Conservation (phyloP, 2,888 invertebrate species). For the Catocala nupta region DNA sequence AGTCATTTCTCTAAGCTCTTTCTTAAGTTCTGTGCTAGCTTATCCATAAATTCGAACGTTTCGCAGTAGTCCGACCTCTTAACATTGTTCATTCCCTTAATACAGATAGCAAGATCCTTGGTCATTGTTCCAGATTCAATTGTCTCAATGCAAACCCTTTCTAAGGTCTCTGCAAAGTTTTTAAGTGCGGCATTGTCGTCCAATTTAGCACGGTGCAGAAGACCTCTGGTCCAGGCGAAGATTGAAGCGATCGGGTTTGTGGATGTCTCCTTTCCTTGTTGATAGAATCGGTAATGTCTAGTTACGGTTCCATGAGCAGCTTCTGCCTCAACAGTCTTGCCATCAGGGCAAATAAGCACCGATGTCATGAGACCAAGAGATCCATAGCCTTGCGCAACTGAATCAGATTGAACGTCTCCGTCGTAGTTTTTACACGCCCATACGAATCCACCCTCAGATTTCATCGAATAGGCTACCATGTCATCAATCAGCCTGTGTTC, state of each 20-base stretch:
- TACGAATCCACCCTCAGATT: conserved; percentile 99
- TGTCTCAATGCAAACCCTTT: conserved; percentile 96
- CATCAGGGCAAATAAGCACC: conserved; percentile 98
- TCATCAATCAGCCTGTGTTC: conserved; percentile 99
- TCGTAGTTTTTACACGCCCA: conserved; percentile 99
- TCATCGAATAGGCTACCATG: conserved; percentile 99
- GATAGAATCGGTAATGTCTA: conserved; percentile 95
- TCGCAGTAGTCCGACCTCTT: conserved; percentile 95
- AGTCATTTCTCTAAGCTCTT: conserved; percentile 88
- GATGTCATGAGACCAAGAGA: conserved; percentile 99
- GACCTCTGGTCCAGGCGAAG: conserved; percentile 98
- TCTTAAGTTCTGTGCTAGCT: conserved; percentile 95
- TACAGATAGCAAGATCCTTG: conserved; percentile 99
- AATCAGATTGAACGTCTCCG: conserved; percentile 99
- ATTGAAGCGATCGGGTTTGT: conserved; percentile 99
- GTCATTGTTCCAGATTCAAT: conserved; percentile 99
- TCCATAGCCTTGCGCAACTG: conserved; percentile 98
- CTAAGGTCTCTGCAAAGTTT: conserved; percentile 94
- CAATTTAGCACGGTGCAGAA: conserved; percentile 97
- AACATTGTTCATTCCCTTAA: conserved; percentile 96
- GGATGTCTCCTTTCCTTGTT: conserved; percentile 98
- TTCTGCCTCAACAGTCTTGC: conserved; percentile 98
- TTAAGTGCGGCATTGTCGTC: conserved; percentile 93
- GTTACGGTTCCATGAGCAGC: conserved; percentile 99
- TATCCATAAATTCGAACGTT: conserved; percentile 98